Percentiles rank a stretch among this genome's conserved stretches.
These are phyloP conservation scores for Magallana gigas DNA, from an alignment of 1,140 invertebrate genomes.

Conservation along the genomic window DNA sequence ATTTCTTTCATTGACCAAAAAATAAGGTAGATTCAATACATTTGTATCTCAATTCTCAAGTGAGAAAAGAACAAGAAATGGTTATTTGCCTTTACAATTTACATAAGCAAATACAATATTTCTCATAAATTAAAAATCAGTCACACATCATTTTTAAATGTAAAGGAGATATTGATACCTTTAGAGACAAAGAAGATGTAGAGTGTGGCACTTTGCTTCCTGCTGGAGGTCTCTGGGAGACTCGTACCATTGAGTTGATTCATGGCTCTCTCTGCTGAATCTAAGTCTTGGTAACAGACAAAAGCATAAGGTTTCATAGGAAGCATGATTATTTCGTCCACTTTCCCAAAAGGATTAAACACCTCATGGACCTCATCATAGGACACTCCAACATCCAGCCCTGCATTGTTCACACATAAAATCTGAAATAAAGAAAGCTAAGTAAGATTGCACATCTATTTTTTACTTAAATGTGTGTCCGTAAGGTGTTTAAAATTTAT, in stretches of 20 bases:
- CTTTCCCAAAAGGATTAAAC: conserved; percentile 80
- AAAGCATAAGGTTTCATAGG: conserved; percentile 88
- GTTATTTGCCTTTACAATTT: too few species aligned
- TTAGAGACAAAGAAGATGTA: conserved; percentile 84
- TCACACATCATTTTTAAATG: too few species aligned
- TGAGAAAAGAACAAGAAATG: too few species aligned
- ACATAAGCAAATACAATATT: too few species aligned
- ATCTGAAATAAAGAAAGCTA: conserved; percentile 77
- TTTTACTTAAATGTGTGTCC: too few species aligned
- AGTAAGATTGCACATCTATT: too few species aligned
- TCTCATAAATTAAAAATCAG: too few species aligned
- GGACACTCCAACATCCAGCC: conserved; percentile 86
- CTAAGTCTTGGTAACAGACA: conserved; percentile 81
- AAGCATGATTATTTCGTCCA: conserved; percentile 84
- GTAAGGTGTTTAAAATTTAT: too few species aligned
- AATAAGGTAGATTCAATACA: too few species aligned
- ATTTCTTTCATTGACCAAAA: background rate
- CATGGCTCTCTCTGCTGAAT: conserved; percentile 82
- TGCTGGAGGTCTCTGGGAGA: conserved; percentile 53
- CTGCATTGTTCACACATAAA: conserved; percentile 87
- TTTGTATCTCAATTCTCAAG: too few species aligned
- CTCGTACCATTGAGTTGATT: conserved; percentile 78
- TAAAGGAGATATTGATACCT: conserved; percentile 72
- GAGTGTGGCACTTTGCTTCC: conserved; percentile 76
- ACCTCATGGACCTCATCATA: conserved; percentile 83